Conservation (phyloP, 2,888 invertebrate genomes). For the Nomada lathburiana region DNA sequence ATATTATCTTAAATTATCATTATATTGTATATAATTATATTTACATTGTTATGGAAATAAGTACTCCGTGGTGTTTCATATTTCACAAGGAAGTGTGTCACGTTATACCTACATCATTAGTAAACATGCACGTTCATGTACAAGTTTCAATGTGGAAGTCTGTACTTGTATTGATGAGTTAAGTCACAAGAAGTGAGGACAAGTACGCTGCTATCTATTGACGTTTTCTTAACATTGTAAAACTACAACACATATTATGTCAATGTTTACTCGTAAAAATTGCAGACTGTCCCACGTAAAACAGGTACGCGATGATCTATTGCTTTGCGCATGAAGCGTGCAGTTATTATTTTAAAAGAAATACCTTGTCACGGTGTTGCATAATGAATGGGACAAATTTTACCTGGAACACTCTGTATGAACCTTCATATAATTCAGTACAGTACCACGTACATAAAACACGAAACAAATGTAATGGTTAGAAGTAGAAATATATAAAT, state of each 20-base stretch:
- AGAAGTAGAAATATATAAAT: neutral
- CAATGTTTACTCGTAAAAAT: no score
- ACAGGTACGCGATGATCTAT: no score
- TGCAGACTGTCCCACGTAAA: no score
- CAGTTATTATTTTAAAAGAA: no score
- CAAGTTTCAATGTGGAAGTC: neutral
- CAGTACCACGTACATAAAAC: neutral
- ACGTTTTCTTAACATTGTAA: neutral
- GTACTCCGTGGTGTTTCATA: constrained; percentile 12
- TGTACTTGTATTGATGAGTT: neutral
- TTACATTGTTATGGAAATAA: constrained; percentile 24
- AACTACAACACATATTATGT: neutral
- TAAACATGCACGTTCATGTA: neutral
- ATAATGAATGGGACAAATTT: no score
- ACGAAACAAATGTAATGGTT: neutral
- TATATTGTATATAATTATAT: no score
- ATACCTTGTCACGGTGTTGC: no score
- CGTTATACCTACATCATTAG: neutral
- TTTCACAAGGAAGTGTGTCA: neutral
- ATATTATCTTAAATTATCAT: no score
- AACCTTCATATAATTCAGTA: no score
- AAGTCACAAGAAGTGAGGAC: neutral
- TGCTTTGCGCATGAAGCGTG: no score
- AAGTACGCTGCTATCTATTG: constrained; percentile 5
- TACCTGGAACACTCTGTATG: no score